Percentiles rank a stretch among this genome's conserved stretches.
Evolutionary conservation across 2,113 vertebrate genomes (phyloP).

Genomic region (Chaetops frenatus): DNA sequence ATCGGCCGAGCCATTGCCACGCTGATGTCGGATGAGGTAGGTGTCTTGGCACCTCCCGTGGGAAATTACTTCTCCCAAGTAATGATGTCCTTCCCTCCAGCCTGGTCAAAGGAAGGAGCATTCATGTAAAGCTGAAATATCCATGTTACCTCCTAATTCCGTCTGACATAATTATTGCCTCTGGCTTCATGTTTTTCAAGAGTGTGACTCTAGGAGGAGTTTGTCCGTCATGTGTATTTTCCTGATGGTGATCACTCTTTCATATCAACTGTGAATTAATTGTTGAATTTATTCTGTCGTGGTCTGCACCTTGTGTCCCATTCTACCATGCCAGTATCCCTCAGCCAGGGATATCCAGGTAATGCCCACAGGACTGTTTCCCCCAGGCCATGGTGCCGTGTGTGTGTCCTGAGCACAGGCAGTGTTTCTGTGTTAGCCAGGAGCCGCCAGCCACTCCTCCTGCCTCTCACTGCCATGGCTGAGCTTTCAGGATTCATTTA

Average conservation of each 20-base stretch:
- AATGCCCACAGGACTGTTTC: background rate
- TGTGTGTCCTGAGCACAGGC: background rate
- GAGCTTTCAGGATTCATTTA: background rate
- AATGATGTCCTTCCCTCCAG: background rate
- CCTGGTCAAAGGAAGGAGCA: rapidly evolving
- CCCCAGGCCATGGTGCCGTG: rapidly evolving
- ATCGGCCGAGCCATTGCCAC: conserved; percentile 96
- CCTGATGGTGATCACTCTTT: background rate
- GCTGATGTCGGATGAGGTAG: conserved; percentile 96
- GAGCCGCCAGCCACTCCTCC: background rate
- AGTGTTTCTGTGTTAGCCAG: background rate
- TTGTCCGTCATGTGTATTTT: rapidly evolving
- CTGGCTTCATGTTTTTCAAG: background rate
- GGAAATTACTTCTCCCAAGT: background rate
- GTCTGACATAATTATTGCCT: background rate
- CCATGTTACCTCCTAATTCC: background rate
- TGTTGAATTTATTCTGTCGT: rapidly evolving
- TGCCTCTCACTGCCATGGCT: background rate
- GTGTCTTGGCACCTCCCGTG: background rate
- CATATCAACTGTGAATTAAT: background rate
- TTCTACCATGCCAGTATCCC: rapidly evolving
- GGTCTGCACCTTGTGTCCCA: background rate
- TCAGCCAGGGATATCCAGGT: background rate
- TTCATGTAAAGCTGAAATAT: background rate
- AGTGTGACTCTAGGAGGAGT: rapidly evolving